A percentile compares a stretch with the other conserved stretches of the same genome.
These are phyloP conservation scores for Microctenopoma stevenorrisi DNA, from an alignment of 2,797 vertebrate species.

Conservation along the genomic window DNA sequence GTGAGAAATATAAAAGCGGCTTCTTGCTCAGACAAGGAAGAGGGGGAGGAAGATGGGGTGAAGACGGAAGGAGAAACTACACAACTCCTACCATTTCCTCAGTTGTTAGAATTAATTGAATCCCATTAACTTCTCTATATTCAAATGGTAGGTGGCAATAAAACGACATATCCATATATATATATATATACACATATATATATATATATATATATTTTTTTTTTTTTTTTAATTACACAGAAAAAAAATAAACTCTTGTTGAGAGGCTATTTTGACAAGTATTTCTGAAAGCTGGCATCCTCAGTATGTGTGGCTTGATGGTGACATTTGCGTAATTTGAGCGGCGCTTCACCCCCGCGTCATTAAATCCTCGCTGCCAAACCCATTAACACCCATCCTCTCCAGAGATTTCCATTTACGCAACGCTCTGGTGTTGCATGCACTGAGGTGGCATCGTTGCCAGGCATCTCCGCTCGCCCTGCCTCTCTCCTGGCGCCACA, in stretches of 20 bases:
- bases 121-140: constrained; percentile 46
- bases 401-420: constrained; percentile 69
- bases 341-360: constrained; percentile 66
- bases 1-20: constrained; percentile 73
- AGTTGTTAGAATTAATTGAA: constrained; percentile 38
- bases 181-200: neutral
- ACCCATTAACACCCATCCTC: constrained; percentile 75
- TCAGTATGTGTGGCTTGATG: constrained; percentile 52
- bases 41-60: constrained; percentile 45
- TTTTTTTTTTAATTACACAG: constrained; percentile 25
- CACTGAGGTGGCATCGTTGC: constrained; percentile 56
- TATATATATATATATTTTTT: constrained; percentile 12
- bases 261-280: constrained; percentile 48
- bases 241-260: constrained; percentile 31
- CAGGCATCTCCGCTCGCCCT: constrained; percentile 48
- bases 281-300: constrained; percentile 55
- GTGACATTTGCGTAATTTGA: constrained; percentile 76
- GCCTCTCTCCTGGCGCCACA: constrained; percentile 56
- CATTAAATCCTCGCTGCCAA: constrained; percentile 65
- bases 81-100: constrained; percentile 52
- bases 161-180: neutral
- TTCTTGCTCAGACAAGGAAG: constrained; percentile 64
- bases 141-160: constrained; percentile 36
- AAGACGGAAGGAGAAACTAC: constrained; percentile 49
- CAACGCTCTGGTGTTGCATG: constrained; percentile 53